These are phyloP conservation scores for Sitobion miscanthi DNA, from an alignment of 1,140 invertebrate genomes.

Conservation along the genomic window DNA sequence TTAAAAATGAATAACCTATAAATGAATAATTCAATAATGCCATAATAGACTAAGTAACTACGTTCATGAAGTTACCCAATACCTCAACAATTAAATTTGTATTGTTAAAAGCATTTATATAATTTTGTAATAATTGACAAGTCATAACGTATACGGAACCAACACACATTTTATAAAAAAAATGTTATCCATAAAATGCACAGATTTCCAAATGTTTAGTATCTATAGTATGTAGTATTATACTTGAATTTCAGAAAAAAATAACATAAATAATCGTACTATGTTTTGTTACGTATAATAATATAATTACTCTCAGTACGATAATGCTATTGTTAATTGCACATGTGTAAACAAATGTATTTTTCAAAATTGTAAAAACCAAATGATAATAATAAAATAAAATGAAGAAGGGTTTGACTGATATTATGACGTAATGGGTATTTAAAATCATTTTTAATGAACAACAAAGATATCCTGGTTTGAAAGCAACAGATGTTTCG, in stretches of 20 bases:
- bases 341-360: background rate
- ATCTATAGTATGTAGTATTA: background rate
- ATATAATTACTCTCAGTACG: background rate
- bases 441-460: constrained; percentile 30
- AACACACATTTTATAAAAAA: background rate
- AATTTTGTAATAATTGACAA: no score
- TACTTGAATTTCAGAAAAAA: background rate
- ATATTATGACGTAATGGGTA: background rate
- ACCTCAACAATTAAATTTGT: no score
- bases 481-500: constrained; percentile 37
- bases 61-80: no score
- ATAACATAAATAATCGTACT: background rate
- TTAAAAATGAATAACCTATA: no score
- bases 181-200: background rate
- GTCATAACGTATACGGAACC: background rate
- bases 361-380: background rate
- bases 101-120: no score
- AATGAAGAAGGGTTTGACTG: background rate
- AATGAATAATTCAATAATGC: no score
- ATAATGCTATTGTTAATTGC: background rate
- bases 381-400: background rate
- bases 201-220: background rate
- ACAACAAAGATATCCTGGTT: background rate
- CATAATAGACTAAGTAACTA: no score
- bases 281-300: background rate